Evolutionary conservation across 2,888 invertebrate genomes (phyloP).

Genomic region (Metellina segmentata): DNA sequence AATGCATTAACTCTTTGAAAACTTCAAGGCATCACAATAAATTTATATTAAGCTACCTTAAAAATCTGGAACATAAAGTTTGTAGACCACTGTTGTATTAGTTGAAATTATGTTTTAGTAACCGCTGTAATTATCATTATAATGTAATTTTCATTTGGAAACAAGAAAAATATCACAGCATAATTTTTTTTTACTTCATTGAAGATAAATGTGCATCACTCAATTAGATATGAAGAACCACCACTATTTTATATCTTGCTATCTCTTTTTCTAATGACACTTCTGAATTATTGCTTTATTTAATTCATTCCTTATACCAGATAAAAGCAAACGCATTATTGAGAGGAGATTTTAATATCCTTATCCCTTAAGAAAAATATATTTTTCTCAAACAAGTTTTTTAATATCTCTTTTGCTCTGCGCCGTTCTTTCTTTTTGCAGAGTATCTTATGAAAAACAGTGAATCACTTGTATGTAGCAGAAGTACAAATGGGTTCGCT

Average conservation of each 20-base stretch:
- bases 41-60: too few species aligned
- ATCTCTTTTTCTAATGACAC: not conserved
- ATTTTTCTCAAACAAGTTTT: too few species aligned
- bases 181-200: not conserved
- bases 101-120: too few species aligned
- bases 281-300: not conserved
- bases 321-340: not conserved
- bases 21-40: too few species aligned
- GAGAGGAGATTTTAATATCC: not conserved
- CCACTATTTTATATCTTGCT: not conserved
- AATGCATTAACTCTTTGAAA: too few species aligned
- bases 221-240: not conserved
- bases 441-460: too few species aligned
- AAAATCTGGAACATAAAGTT: too few species aligned
- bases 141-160: not conserved
- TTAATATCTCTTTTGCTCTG: not conserved
- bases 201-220: not conserved
- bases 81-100: too few species aligned
- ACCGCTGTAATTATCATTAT: not conserved
- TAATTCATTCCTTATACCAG: not conserved
- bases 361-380: not conserved
- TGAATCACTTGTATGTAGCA: too few species aligned
- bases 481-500: too few species aligned
- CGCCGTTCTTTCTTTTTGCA: not conserved
- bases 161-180: not conserved